phyloP scores from a whole-genome alignment of 1,140 invertebrate genomes.

The Daktulosphaira vitifoliae region DNA sequence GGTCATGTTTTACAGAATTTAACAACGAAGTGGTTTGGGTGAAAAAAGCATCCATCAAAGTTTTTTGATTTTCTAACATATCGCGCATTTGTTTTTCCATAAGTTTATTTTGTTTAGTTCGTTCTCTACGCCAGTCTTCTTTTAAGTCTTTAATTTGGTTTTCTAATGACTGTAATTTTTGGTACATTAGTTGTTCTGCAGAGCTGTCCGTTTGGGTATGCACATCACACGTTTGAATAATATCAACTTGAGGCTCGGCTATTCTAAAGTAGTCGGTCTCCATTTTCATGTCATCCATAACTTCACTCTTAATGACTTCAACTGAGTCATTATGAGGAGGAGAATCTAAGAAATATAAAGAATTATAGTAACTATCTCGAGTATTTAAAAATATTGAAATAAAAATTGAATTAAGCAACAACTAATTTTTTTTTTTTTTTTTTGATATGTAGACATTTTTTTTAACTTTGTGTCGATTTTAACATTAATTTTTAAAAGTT shows the following conservation, averaged over 20 bases:
- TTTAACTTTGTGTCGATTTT: too few species aligned
- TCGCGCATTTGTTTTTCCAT: not conserved
- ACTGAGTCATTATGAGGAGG: not conserved
- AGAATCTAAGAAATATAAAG: not conserved
- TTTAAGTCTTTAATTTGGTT: not conserved
- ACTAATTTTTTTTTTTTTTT: too few species aligned
- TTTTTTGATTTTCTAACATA: not conserved
- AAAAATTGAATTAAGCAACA: too few species aligned
- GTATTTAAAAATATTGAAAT: too few species aligned
- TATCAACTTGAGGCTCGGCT: conserved; percentile 21
- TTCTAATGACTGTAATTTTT: conserved; percentile 1
- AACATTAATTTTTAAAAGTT: too few species aligned
- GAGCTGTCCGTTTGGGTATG: conserved; percentile 1
- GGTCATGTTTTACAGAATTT: too few species aligned
- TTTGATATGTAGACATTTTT: too few species aligned
- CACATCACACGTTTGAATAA: conserved; percentile 10
- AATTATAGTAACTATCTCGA: too few species aligned
- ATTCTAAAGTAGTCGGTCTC: conserved; percentile 8
- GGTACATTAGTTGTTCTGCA: not conserved
- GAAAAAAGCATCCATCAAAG: not conserved
- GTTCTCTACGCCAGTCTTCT: not conserved
- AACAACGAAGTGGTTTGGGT: not conserved
- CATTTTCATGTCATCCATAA: not conserved
- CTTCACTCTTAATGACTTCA: conserved; percentile 5
- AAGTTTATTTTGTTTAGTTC: not conserved